Conservation (phyloP, 2,797 vertebrate species). For the Leuciscus waleckii region DNA sequence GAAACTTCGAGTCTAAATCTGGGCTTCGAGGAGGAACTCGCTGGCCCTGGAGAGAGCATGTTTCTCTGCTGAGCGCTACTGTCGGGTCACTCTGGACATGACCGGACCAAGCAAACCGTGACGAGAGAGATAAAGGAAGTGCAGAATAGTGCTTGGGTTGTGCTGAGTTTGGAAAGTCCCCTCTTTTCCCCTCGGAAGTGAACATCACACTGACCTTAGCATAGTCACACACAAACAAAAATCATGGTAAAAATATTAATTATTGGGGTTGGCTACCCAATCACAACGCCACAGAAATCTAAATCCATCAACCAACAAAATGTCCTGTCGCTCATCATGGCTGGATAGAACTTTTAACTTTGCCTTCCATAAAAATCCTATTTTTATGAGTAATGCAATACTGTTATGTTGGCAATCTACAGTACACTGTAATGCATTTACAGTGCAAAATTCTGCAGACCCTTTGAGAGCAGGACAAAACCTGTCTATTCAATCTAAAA, state of each 20-base stretch:
- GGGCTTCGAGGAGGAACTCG: constrained; percentile 13
- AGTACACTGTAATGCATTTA: neutral
- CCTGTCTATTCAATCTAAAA: neutral
- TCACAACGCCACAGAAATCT: too few species aligned
- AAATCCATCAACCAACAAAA: neutral
- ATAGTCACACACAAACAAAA: too few species aligned
- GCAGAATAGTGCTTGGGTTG: too few species aligned
- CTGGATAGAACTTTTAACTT: neutral
- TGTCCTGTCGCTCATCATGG: neutral
- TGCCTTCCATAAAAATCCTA: neutral
- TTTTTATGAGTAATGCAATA: neutral
- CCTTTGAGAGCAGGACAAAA: neutral
- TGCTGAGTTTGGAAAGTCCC: too few species aligned
- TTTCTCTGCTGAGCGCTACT: neutral
- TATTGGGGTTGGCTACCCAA: too few species aligned
- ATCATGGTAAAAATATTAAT: too few species aligned
- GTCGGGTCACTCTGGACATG: constrained; percentile 9
- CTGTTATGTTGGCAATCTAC: neutral
- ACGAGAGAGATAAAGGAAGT: too few species aligned
- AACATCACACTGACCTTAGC: too few species aligned
- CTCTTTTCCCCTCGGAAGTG: too few species aligned
- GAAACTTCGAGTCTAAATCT: constrained; percentile 25
- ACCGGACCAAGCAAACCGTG: neutral
- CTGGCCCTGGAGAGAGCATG: neutral
- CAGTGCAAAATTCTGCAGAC: neutral